These are phyloP conservation scores for Epizoanthus ramosus DNA, from an alignment of 92 coral and sea anemone species.

Conservation along the genomic window DNA sequence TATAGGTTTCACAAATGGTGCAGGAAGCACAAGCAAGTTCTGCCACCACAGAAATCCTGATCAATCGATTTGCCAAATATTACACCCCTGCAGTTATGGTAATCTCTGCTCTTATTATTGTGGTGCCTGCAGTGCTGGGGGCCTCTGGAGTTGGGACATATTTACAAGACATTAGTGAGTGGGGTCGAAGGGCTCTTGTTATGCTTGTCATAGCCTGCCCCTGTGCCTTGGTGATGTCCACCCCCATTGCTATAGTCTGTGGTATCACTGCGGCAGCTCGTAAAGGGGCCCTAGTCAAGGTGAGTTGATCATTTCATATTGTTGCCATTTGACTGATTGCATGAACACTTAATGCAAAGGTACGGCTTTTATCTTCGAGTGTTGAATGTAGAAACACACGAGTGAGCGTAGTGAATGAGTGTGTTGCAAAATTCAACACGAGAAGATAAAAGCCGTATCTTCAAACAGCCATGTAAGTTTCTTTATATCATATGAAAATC, in stretches of 20 bases:
- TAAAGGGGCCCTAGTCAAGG: constrained; percentile 87
- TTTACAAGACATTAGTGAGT: constrained; percentile 64
- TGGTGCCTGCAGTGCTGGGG: constrained; percentile 89
- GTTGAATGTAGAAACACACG: too few species aligned
- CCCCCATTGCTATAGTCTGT: constrained; percentile 97
- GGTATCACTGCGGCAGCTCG: constrained; percentile 96
- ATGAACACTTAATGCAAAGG: too few species aligned
- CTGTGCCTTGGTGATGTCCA: constrained; percentile 98
- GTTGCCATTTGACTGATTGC: too few species aligned
- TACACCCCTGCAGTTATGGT: constrained; percentile 87
- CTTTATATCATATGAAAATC: too few species aligned
- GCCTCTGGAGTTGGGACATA: constrained; percentile 93
- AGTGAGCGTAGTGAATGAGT: too few species aligned
- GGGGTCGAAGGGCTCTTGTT: constrained; percentile 91
- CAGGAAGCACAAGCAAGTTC: constrained; percentile 95
- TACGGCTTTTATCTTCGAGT: too few species aligned
- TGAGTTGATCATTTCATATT: neutral
- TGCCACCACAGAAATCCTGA: constrained; percentile 78
- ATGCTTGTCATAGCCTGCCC: constrained; percentile 96
- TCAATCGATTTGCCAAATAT: constrained; percentile 95
- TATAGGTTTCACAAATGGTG: constrained; percentile 73
- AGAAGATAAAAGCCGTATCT: too few species aligned
- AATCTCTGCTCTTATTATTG: constrained; percentile 76
- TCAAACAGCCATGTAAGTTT: too few species aligned
- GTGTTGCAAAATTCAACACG: too few species aligned